A percentile compares a stretch with the other conserved stretches of the same genome.
phyloP scores from a whole-genome alignment of 1,140 invertebrate genomes.

The Tetragonula clypearis region DNA sequence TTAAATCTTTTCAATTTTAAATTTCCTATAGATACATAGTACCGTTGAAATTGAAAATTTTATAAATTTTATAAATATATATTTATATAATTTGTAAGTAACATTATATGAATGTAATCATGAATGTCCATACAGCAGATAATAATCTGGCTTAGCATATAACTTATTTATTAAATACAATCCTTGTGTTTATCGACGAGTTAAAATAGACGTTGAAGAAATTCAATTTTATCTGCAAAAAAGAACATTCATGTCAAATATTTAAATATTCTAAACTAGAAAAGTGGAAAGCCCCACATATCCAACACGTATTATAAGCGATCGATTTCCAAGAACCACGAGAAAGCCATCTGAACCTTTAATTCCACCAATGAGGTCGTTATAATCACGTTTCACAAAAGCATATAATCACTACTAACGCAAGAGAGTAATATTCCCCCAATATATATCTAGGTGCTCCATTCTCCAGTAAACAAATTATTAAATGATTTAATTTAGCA shows the following conservation, averaged over 20 bases:
- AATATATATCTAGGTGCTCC: neutral
- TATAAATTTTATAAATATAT: neutral
- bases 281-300: neutral
- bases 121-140: neutral
- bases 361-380: slow-evolving; percentile 36
- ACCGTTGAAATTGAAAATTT: neutral
- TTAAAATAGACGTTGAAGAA: neutral
- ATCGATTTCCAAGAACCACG: slow-evolving; percentile 34
- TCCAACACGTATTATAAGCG: neutral
- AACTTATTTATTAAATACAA: neutral
- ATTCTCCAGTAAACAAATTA: neutral
- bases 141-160: neutral
- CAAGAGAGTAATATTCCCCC: too few relatives aligned
- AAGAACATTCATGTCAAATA: neutral
- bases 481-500: neutral
- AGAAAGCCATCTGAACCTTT: slow-evolving; percentile 37
- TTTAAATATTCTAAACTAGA: neutral
- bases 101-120: neutral
- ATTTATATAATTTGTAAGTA: neutral
- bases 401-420: slow-evolving; percentile 15
- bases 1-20: neutral
- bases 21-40: neutral
- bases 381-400: slow-evolving; percentile 22
- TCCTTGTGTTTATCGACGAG: neutral
- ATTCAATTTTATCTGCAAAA: neutral